phyloP scores from a whole-genome alignment of 2,888 invertebrate genomes.

The Limenitis camilla region DNA sequence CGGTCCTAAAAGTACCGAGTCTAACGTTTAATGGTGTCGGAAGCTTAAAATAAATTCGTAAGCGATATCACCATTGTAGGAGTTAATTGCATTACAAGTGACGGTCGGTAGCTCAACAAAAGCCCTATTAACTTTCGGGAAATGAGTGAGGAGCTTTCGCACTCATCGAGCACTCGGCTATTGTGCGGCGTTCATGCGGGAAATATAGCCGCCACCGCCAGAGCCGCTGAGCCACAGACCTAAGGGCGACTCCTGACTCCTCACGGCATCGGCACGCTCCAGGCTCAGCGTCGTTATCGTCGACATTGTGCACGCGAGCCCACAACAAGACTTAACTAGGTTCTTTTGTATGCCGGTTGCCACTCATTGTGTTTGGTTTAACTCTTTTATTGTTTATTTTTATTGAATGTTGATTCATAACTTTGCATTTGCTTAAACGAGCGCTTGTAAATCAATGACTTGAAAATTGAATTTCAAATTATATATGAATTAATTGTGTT shows the following conservation, averaged over 20 bases:
- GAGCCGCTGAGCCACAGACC: conserved; percentile 31
- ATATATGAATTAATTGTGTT: no score
- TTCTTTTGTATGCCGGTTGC: conserved; percentile 53
- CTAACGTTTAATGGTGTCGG: conserved; percentile 25
- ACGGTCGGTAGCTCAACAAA: conserved; percentile 58
- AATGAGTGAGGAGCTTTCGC: conserved; percentile 56
- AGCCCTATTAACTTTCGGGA: conserved; percentile 67
- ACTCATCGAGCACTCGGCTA: conserved; percentile 41
- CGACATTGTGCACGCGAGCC: conserved; percentile 44
- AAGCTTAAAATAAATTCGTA: conserved; percentile 65
- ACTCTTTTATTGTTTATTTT: conserved; percentile 48
- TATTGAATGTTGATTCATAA: conserved; percentile 18
- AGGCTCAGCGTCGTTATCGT: conserved; percentile 23
- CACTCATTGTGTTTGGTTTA: conserved; percentile 57
- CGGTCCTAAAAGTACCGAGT: conserved; percentile 14
- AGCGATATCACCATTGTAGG: conserved; percentile 64
- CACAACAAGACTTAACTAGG: conserved; percentile 60
- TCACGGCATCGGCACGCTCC: no score
- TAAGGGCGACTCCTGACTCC: conserved; percentile 46
- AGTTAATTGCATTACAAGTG: conserved; percentile 74
- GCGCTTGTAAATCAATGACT: background rate
- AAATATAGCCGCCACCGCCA: conserved; percentile 64
- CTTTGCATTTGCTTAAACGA: conserved; percentile 5
- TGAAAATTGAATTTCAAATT: no score
- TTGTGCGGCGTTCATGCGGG: conserved; percentile 56